Evolutionary conservation across 2,113 vertebrate species (phyloP).

Genomic region (Erpornis zantholeuca): DNA sequence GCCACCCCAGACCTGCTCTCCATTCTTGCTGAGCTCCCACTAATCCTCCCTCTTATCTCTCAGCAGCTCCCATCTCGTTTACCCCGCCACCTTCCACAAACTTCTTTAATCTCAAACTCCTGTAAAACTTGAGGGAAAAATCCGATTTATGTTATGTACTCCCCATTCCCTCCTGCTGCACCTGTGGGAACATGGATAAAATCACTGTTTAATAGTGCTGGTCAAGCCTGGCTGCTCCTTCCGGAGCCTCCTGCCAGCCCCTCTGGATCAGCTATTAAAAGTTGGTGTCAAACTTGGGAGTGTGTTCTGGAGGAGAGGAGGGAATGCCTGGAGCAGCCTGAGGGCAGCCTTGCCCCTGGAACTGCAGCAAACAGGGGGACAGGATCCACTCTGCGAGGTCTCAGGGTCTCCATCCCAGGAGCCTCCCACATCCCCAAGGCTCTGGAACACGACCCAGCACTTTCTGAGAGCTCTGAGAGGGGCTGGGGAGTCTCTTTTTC

Average conservation of each 20-base stretch:
- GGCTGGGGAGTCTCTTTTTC: background rate
- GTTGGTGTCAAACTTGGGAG: background rate
- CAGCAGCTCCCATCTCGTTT: background rate
- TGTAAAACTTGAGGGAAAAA: background rate
- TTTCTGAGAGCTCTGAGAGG: background rate
- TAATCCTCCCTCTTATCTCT: background rate
- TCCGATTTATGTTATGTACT: background rate
- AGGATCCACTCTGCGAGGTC: background rate
- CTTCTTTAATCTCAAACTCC: constrained; percentile 13
- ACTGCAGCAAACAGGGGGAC: rapidly evolving
- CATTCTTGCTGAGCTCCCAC: background rate
- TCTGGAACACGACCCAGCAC: rapidly evolving
- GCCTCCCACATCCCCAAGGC: background rate
- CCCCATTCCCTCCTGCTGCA: background rate
- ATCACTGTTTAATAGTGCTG: constrained; percentile 32
- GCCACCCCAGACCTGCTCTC: background rate
- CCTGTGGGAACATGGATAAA: constrained; percentile 38
- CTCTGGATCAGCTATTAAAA: constrained; percentile 37
- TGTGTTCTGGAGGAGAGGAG: background rate
- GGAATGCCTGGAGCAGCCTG: background rate
- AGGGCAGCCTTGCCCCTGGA: background rate
- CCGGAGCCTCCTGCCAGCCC: background rate
- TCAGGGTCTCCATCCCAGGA: background rate
- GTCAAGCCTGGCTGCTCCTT: constrained; percentile 50
- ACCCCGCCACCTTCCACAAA: background rate